Base-by-base conservation (phyloP, 2,797 vertebrate genomes). In the Smutsia gigantea region DNA sequence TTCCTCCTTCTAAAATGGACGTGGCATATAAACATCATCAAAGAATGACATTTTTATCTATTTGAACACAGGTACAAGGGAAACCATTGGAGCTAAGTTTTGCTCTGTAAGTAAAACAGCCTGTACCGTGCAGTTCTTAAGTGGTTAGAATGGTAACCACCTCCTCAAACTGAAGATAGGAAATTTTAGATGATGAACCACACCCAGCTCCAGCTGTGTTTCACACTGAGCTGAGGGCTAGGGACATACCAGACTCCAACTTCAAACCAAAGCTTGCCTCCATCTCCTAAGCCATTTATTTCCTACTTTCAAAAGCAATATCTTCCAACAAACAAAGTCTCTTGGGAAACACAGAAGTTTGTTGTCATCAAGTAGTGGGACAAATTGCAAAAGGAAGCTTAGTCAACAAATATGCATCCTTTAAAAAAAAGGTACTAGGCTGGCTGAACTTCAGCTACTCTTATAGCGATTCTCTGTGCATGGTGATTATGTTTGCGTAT, bases 151-250 rank as follows among this genome's bases (percentile, higher is more conserved):
- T 15, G 75, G 72, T 82, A 88, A 59, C 87, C 91, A 91, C 93
- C 97, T 94, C 83, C 79, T 79, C 77, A 66, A 59, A 81, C 83
- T 91, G 83, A 91, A 88, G 94, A 82, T 68, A 85, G 93, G 75
- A 94, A 83, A 59, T 77, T 74, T 53, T 5, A 77, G 68, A 39
- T n/a, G 87, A 42, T n/a, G 31, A 79, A 71, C 81, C 94, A 87
- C 95, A 88, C 93, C 97, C 97, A 87, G 68, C 87, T 86, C 86
- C 94, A 94, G 96, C 91, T 94, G 95, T 46, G 2, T 11, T 46
- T 94, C 84, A 81, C 78, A 19, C 46, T 0, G 46, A 46, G 46
- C 46, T 46, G 37, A 86, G 37, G 29, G 31, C 78, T n/a, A 19
- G 31, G 77, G 55, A 87, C 87, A 75, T 7, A 13, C 53, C 66